Conservation (phyloP, 2,113 vertebrate species). For the Brachyhypopomus gauderio region DNA sequence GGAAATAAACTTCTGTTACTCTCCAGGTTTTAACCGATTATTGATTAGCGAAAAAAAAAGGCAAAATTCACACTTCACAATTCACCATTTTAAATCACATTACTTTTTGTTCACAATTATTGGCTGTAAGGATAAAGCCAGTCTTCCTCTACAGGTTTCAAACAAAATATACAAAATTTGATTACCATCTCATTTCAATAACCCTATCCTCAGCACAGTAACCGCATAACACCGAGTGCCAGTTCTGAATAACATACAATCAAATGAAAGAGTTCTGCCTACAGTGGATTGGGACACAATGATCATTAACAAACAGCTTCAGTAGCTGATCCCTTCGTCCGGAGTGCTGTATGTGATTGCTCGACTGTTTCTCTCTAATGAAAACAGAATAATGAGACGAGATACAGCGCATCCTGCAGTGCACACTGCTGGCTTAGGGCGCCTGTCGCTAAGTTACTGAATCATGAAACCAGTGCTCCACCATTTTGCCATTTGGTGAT, state of each 20-base stretch:
- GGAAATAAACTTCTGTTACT: too few species aligned
- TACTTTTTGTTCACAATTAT: not conserved
- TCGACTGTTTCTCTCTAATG: constrained; percentile 40
- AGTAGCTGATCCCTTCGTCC: constrained; percentile 48
- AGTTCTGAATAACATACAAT: constrained; percentile 47
- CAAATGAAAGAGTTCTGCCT: constrained; percentile 42
- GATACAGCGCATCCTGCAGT: constrained; percentile 8
- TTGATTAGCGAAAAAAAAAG: too few species aligned
- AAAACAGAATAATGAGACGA: constrained; percentile 46
- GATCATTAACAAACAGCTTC: constrained; percentile 50
- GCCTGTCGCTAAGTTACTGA: constrained; percentile 38
- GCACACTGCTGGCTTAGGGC: constrained; percentile 38
- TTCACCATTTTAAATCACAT: too few species aligned
- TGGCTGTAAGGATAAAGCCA: not conserved
- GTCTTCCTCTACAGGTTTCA: not conserved
- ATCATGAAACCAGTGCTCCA: constrained; percentile 29
- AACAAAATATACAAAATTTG: not conserved
- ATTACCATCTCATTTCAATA: not conserved
- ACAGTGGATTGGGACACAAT: constrained; percentile 43
- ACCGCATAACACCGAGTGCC: constrained; percentile 39
- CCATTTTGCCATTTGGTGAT: constrained; percentile 34
- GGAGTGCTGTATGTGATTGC: constrained; percentile 48
- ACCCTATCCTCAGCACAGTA: not conserved
- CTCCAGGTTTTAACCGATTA: too few species aligned
- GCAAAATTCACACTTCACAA: too few species aligned